phyloP scores from a whole-genome alignment of 2,888 invertebrate species.

The Lepidocyrtoides sp. region DNA sequence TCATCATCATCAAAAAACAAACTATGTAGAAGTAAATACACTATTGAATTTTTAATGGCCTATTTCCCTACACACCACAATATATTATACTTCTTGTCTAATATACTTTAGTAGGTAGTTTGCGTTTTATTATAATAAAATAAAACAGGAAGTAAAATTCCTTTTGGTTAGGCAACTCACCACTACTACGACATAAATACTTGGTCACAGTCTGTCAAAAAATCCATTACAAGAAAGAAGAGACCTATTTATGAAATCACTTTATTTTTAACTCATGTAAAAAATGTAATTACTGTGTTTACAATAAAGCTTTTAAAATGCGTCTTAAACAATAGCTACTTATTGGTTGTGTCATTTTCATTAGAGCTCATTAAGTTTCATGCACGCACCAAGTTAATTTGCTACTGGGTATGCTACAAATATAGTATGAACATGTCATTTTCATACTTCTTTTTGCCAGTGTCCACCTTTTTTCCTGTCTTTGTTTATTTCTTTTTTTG shows the following conservation, averaged over 20 bases:
- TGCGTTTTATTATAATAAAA: background rate
- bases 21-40: background rate
- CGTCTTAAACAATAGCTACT: no score
- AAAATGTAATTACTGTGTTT: no score
- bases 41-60: conserved; percentile 1
- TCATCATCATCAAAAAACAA: conserved; percentile 8
- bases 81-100: no score
- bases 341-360: background rate
- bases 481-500: background rate
- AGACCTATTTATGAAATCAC: background rate
- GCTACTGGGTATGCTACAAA: no score
- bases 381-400: no score
- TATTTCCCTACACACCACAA: conserved; percentile 20
- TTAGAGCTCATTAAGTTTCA: background rate
- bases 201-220: background rate
- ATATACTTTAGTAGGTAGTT: background rate
- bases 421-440: conserved; percentile 6
- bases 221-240: background rate
- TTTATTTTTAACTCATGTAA: no score
- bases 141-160: background rate
- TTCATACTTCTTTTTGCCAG: background rate
- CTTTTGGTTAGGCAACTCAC: background rate
- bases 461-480: background rate
- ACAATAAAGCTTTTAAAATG: no score
- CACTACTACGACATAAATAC: no score